phyloP scores from a whole-genome alignment of 2,797 vertebrate genomes.

The Gymnothorax javanicus region DNA sequence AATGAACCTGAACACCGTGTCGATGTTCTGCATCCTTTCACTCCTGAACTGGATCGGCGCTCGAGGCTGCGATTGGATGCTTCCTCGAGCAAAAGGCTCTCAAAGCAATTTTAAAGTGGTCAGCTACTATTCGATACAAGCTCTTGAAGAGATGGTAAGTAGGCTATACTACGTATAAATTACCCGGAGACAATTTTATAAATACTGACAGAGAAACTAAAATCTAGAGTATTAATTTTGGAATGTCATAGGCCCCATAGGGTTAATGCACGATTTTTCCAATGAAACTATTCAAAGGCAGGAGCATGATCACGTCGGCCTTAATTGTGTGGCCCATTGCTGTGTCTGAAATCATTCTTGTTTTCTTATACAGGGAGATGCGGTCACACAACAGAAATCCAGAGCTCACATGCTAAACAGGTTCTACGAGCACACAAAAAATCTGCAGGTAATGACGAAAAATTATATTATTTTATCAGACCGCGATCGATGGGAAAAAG shows the following conservation, averaged over 20 bases:
- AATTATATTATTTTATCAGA: not conserved
- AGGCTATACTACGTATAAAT: not conserved
- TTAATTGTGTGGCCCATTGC: not conserved
- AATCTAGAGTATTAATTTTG: not conserved
- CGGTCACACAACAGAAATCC: not conserved
- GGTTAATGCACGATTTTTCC: not conserved
- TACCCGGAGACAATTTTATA: not conserved
- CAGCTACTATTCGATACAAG: not conserved
- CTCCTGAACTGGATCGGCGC: not conserved
- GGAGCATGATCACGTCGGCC: not conserved
- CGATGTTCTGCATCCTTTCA: not conserved
- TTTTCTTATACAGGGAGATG: not conserved
- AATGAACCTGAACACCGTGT: not conserved
- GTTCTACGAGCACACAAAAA: not conserved
- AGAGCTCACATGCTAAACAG: not conserved
- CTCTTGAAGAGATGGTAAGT: slow-evolving; percentile 3
- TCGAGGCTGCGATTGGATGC: not conserved
- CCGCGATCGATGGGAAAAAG: not conserved
- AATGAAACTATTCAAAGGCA: not conserved
- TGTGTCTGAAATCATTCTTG: not conserved
- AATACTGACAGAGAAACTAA: no score
- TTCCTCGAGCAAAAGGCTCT: not conserved
- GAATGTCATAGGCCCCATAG: not conserved
- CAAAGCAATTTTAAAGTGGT: not conserved
- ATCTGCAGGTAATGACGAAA: not conserved